Evolutionary conservation across 2,888 invertebrate species (phyloP).

Genomic region (Branchellion lobata): DNA sequence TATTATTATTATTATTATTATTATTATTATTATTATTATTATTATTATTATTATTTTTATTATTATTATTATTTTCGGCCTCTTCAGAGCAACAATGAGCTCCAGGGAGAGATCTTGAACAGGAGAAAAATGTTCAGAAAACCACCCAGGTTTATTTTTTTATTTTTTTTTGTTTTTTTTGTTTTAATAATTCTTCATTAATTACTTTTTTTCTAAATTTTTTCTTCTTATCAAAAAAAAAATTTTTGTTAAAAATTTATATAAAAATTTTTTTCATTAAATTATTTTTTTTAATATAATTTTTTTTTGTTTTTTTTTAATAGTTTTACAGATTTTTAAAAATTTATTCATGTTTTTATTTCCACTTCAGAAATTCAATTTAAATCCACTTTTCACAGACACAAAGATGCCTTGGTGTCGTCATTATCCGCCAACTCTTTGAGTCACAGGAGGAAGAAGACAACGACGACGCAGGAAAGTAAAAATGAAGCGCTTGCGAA

Average conservation of each 20-base stretch:
- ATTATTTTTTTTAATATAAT: constrained; percentile 6
- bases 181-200: background rate
- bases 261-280: background rate
- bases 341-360: too few relatives aligned
- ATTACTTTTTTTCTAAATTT: background rate
- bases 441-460: background rate
- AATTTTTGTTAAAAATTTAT: background rate
- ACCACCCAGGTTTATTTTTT: constrained; percentile 10
- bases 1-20: background rate
- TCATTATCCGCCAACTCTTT: background rate
- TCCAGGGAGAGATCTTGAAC: constrained; percentile 39
- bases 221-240: background rate
- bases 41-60: too few relatives aligned
- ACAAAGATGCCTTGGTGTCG: too few relatives aligned
- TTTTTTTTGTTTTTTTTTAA: background rate
- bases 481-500: too few relatives aligned
- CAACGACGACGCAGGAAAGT: too few relatives aligned
- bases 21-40: background rate
- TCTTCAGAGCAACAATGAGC: constrained; percentile 5
- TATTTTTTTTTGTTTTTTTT: background rate
- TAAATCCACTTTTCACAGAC: too few relatives aligned
- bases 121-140: constrained; percentile 37
- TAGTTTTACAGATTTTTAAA: too few relatives aligned
- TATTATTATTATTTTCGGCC: too few relatives aligned
- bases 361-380: too few relatives aligned